A percentile compares a stretch with the other conserved stretches of the same genome.
These are phyloP conservation scores for Clostera curtula DNA, from an alignment of 2,888 invertebrate species.

Conservation along the genomic window DNA sequence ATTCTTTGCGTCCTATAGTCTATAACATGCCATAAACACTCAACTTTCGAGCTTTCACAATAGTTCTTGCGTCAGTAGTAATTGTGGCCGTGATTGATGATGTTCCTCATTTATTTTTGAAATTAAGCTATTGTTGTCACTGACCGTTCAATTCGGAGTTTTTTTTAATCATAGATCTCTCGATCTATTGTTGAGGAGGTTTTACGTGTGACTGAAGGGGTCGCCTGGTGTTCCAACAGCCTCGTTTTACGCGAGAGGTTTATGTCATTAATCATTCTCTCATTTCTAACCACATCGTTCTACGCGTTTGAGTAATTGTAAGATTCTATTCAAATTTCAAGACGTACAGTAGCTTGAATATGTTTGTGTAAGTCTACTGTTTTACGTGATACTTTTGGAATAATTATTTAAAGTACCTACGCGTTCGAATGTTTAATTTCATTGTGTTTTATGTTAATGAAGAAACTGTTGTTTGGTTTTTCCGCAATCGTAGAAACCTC, in stretches of 20 bases:
- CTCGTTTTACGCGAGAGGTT: constrained; percentile 46
- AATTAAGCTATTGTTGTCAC: constrained; percentile 55
- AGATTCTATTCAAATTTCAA: constrained; percentile 14
- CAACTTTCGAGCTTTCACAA: no score
- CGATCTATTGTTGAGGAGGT: constrained; percentile 32
- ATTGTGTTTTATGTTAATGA: no score
- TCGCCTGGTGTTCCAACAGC: constrained; percentile 22
- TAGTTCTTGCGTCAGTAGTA: no score
- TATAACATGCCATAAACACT: no score
- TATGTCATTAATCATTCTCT: constrained; percentile 54
- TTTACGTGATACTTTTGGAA: constrained; percentile 4
- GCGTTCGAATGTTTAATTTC: constrained; percentile 11
- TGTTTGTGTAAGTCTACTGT: background rate
- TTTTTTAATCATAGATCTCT: constrained; percentile 34
- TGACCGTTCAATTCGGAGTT: constrained; percentile 37
- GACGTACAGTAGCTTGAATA: constrained; percentile 4
- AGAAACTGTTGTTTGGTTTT: no score
- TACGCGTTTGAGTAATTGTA: constrained; percentile 31
- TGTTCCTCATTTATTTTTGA: constrained; percentile 42
- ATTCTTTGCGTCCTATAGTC: no score
- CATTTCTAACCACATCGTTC: constrained; percentile 51
- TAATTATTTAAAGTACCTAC: constrained; percentile 9
- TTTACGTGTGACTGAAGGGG: constrained; percentile 36
- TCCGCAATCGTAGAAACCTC: no score
- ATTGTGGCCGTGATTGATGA: constrained; percentile 52